Evolutionary conservation across 2,113 vertebrate genomes (phyloP).

Genomic region (Lagopus leucura): DNA sequence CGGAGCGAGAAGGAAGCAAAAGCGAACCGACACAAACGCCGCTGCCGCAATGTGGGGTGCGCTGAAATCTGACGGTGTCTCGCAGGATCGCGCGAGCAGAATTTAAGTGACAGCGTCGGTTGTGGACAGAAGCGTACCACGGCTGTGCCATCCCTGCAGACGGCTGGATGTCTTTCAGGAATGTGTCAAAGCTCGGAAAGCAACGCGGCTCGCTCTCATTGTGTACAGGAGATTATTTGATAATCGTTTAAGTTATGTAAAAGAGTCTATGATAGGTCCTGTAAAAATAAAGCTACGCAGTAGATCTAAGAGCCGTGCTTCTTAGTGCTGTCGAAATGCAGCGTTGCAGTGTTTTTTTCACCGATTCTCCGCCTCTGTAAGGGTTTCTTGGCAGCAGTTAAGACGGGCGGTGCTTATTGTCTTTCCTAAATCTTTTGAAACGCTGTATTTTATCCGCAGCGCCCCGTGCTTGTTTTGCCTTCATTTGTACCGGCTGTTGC

Average conservation of each 20-base stretch:
- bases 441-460: background rate
- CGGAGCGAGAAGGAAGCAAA: background rate
- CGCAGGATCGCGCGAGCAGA: background rate
- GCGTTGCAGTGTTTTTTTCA: background rate
- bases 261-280: constrained; percentile 65
- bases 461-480: background rate
- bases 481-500: constrained; percentile 20
- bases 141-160: background rate
- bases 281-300: constrained; percentile 55
- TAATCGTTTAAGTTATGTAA: constrained; percentile 73
- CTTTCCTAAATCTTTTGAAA: constrained; percentile 31
- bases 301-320: constrained; percentile 12
- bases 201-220: constrained; percentile 2
- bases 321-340: background rate
- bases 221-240: constrained; percentile 70
- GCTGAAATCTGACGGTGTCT: background rate
- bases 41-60: constrained; percentile 28
- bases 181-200: constrained; percentile 31
- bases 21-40: background rate
- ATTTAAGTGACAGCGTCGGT: background rate
- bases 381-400: constrained; percentile 57
- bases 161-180: constrained; percentile 49
- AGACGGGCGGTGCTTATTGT: constrained; percentile 19
- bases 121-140: background rate
- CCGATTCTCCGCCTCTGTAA: background rate